phyloP scores from a whole-genome alignment of 2,113 vertebrate species.

The Rostratula benghalensis region DNA sequence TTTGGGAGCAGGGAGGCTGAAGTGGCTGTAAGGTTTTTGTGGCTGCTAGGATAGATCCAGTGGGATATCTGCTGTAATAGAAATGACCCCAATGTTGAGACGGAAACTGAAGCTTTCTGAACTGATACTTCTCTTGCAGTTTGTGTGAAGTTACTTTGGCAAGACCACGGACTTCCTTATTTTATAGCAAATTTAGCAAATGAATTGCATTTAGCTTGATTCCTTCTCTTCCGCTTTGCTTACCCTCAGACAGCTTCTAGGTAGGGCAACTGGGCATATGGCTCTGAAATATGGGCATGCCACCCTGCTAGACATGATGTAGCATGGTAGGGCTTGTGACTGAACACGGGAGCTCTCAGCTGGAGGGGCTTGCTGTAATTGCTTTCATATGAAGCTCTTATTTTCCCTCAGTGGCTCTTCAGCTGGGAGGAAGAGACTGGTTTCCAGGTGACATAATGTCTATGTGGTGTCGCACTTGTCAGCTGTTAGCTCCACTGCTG shows the following conservation, averaged over 20 bases:
- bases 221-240: neutral
- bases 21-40: neutral
- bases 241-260: neutral
- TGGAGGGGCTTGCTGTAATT: neutral
- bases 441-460: neutral
- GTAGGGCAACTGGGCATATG: accelerated
- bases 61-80: neutral
- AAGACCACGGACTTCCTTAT: neutral
- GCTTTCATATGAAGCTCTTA: neutral
- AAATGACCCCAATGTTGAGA: accelerated
- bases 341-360: neutral
- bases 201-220: neutral
- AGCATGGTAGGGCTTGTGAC: neutral
- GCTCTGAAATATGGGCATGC: neutral
- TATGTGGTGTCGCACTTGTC: neutral
- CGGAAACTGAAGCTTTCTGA: neutral
- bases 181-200: no score
- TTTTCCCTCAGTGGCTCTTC: neutral
- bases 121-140: neutral
- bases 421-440: neutral
- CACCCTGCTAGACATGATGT: neutral
- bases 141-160: neutral
- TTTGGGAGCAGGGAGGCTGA: neutral
- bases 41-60: no score
- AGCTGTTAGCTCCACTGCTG: neutral